phyloP scores from a whole-genome alignment of 2,797 vertebrate genomes.

The Helicolenus hilgendorfi region DNA sequence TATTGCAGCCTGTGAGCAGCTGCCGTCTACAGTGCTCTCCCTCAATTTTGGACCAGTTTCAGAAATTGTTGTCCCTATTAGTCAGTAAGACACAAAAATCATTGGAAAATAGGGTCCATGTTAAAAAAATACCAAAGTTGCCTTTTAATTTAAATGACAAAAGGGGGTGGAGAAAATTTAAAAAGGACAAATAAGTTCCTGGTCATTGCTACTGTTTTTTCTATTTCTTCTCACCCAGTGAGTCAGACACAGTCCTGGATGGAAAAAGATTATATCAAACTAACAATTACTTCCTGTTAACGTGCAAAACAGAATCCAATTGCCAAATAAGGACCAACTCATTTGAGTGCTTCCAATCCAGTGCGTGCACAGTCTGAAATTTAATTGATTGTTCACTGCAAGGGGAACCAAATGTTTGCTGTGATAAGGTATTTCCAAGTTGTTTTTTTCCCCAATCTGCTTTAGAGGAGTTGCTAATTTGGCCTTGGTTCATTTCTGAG shows the following conservation, averaged over 20 bases:
- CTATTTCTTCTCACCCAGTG: background rate
- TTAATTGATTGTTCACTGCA: background rate
- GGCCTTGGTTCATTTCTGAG: conserved; percentile 23
- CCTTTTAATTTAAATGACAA: too few species aligned
- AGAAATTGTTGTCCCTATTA: too few species aligned
- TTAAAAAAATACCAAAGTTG: too few species aligned
- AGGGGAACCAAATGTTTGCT: conserved; percentile 1
- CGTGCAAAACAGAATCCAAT: background rate
- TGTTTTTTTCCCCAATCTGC: conserved; percentile 1
- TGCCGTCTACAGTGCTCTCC: too few species aligned
- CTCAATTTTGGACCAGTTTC: too few species aligned
- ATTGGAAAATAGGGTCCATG: too few species aligned
- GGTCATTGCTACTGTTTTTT: background rate
- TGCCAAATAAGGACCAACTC: conserved; percentile 3
- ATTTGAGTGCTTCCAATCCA: background rate
- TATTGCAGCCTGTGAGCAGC: too few species aligned
- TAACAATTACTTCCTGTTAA: conserved; percentile 1
- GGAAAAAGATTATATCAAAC: background rate
- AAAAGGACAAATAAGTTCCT: too few species aligned
- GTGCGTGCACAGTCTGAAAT: background rate
- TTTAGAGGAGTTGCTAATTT: conserved; percentile 33
- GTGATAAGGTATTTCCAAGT: conserved; percentile 10
- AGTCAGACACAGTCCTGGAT: conserved; percentile 10
- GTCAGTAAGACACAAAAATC: too few species aligned
- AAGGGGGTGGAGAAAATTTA: too few species aligned